phyloP scores from a whole-genome alignment of 2,113 vertebrate genomes.

The Cryptoleucopteryx plumbea region DNA sequence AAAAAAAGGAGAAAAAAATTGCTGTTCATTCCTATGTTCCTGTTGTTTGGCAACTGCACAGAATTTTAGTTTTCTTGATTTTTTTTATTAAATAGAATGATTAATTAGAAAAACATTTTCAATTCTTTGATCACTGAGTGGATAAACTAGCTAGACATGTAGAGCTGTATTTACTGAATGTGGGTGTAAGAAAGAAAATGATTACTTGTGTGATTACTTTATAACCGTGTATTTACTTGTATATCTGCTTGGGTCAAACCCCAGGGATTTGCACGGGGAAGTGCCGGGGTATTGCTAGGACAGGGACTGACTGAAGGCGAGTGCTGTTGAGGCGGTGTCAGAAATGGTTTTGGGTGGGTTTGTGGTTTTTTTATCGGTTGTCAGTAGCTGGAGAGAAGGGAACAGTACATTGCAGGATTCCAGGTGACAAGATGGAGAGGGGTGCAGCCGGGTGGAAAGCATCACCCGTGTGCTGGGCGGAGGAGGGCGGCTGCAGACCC shows the following conservation, averaged over 20 bases:
- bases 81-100: not conserved
- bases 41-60: not conserved
- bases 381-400: not conserved
- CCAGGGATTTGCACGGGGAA: accelerated
- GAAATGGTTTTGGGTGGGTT: not conserved
- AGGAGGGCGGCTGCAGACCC: not conserved
- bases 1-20: no score
- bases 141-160: not conserved
- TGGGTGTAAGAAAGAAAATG: not conserved
- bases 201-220: not conserved
- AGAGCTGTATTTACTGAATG: not conserved
- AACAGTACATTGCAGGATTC: accelerated
- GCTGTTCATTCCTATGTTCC: not conserved
- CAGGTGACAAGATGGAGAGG: not conserved
- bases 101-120: not conserved
- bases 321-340: not conserved
- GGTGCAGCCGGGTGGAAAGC: not conserved
- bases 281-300: not conserved
- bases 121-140: not conserved
- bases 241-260: not conserved
- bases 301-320: accelerated
- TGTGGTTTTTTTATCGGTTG: no score
- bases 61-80: not conserved
- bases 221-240: no score
- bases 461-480: not conserved